phyloP scores from a whole-genome alignment of 2,888 invertebrate genomes.

The Lycocerus yunnanus region DNA sequence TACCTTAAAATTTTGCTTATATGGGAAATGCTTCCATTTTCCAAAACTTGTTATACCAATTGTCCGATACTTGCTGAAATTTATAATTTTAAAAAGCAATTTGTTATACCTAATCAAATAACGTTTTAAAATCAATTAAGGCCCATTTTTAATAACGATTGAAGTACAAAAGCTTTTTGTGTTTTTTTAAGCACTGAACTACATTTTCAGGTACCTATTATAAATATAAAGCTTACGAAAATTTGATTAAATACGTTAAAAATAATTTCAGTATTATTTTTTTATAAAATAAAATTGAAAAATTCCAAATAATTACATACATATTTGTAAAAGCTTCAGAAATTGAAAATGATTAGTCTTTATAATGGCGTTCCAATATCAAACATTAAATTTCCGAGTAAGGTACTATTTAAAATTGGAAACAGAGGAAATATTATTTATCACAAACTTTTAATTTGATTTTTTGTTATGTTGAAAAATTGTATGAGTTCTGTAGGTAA shows the following conservation, averaged over 20 bases:
- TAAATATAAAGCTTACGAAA: too few species aligned
- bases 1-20: slow-evolving; percentile 16
- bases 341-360: not conserved
- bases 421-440: not conserved
- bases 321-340: not conserved
- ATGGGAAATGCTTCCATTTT: slow-evolving; percentile 2
- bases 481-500: not conserved
- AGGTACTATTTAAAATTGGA: not conserved
- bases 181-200: too few species aligned
- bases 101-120: not conserved
- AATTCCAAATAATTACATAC: not conserved
- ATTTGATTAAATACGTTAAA: too few species aligned
- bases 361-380: not conserved
- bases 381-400: not conserved
- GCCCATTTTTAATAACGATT: not conserved
- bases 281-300: too few species aligned
- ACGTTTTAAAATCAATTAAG: not conserved
- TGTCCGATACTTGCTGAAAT: not conserved
- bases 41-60: not conserved
- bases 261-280: too few species aligned
- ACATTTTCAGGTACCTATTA: too few species aligned
- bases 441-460: not conserved
- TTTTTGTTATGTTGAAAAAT: not conserved
- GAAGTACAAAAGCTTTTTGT: not conserved
- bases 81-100: not conserved